Evolutionary conservation across 2,888 invertebrate species (phyloP).

Genomic region (Monoplex corrugatus): DNA sequence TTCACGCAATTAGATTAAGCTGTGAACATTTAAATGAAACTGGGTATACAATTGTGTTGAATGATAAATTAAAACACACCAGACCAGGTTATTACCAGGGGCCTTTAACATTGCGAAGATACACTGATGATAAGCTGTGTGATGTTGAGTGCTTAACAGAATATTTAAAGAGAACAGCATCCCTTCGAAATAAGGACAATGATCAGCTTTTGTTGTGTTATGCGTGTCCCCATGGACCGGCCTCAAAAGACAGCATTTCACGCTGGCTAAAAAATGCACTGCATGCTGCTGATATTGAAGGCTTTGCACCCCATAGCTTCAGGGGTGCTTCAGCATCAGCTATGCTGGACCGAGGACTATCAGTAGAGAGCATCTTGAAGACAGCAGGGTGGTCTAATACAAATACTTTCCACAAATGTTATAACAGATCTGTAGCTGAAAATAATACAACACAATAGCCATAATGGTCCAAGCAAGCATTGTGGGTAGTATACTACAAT

Average conservation of each 20-base stretch:
- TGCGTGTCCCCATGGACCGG: not conserved
- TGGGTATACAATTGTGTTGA: not conserved
- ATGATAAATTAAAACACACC: not conserved
- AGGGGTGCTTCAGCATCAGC: not conserved
- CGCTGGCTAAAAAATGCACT: not conserved
- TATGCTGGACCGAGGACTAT: not conserved
- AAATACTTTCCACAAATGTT: not conserved
- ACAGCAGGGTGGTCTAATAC: slow-evolving; percentile 9
- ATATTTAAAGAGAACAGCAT: not conserved
- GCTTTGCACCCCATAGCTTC: not conserved
- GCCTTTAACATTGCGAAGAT: not conserved
- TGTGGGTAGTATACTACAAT: too few relatives aligned
- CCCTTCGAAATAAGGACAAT: too few relatives aligned
- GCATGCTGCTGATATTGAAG: not conserved
- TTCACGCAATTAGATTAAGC: not conserved
- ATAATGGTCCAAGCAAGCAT: too few relatives aligned
- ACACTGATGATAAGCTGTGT: not conserved
- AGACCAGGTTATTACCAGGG: not conserved
- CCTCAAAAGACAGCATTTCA: not conserved
- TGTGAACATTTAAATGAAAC: not conserved
- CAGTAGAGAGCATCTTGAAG: not conserved
- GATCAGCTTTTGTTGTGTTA: not conserved
- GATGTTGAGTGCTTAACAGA: not conserved
- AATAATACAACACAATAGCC: not conserved
- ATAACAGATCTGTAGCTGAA: not conserved